phyloP scores from a whole-genome alignment of 1,140 invertebrate species.

The Globodera rostochiensis region DNA sequence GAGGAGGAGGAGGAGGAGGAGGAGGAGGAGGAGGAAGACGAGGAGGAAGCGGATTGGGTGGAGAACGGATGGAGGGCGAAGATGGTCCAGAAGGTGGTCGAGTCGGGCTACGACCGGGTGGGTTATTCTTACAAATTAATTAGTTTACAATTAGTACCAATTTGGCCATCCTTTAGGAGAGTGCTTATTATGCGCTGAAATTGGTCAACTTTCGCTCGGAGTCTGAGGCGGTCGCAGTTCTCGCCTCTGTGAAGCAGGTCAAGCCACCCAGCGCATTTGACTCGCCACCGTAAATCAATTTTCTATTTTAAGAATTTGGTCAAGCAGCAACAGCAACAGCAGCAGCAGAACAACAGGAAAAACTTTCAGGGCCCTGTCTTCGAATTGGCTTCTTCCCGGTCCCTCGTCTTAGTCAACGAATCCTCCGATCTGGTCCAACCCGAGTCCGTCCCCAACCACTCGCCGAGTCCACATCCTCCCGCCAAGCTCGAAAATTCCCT shows the following conservation, averaged over 20 bases:
- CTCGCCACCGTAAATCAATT: neutral
- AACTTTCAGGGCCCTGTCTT: neutral
- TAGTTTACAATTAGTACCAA: neutral
- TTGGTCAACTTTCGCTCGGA: slow-evolving; percentile 57
- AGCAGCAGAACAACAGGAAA: neutral
- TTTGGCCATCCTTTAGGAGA: slow-evolving; percentile 47
- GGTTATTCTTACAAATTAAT: neutral
- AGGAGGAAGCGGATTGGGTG: slow-evolving; percentile 5
- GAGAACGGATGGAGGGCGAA: slow-evolving; percentile 8
- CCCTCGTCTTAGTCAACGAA: neutral
- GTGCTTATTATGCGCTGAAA: slow-evolving; percentile 56
- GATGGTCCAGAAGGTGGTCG: slow-evolving; percentile 21
- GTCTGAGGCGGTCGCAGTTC: slow-evolving; percentile 42
- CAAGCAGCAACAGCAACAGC: slow-evolving; percentile 6
- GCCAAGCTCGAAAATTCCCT: neutral
- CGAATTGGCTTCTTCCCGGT: neutral
- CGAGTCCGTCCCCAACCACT: neutral
- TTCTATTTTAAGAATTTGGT: slow-evolving; percentile 23
- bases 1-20: slow-evolving; percentile 4
- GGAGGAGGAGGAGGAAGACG: slow-evolving; percentile 4
- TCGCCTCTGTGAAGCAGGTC: slow-evolving; percentile 37
- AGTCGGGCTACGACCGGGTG: slow-evolving; percentile 19
- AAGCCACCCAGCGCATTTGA: neutral
- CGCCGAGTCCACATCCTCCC: slow-evolving; percentile 18
- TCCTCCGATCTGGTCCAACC: neutral